Base-by-base conservation (phyloP, 53 echinoderm and acorn worm species). In the Holothuria leucospilota region DNA sequence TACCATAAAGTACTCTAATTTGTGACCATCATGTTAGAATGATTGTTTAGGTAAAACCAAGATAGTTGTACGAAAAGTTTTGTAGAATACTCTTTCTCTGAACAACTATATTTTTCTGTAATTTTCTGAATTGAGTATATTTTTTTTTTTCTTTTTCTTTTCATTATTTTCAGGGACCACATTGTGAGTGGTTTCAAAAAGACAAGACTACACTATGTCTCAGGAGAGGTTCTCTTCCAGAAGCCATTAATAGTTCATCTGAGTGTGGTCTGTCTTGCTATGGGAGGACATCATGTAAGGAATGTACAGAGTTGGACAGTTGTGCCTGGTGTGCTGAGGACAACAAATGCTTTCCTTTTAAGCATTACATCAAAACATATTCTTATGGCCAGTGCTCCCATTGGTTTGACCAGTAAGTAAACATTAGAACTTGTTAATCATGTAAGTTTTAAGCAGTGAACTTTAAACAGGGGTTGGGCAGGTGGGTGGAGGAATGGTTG, bases 261-360 rank as follows among this genome's bases (percentile, higher is more conserved):
- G 63, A 93, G 85, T 97, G 98, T 59, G 63, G 62, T 15, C 81
- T 68, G 28, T 20, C 39, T 41, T 97, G 98, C 86, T 87, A 93
- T 18, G 82, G 91, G 94, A 90, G 71, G 39, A 95, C 93, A 8
- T 71, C 91, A 71, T 97, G 98, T 51, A 8, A 39, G 6, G 70
- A 78, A 15, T 97, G 98, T 81, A 88, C 93, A 62, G 77, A 87
- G 30, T 74, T 86, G 39, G 85, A 90, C 49, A 84, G 84, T 41
- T 97, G 98, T 81, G 98, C 95, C 15, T 97, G 98, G 98, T 97
- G 98, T 87, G 98, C 91, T 29, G 91, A 78, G 38, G 89, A 93
- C 20, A 71, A 87, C 77, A 81, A 86, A 6, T 96, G 97, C 61
- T 94, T 96, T 63, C 78, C 91, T 34, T 97, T 95, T 60, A 89